phyloP scores from a whole-genome alignment of 2,888 invertebrate genomes.

The Brachyptera risi region DNA sequence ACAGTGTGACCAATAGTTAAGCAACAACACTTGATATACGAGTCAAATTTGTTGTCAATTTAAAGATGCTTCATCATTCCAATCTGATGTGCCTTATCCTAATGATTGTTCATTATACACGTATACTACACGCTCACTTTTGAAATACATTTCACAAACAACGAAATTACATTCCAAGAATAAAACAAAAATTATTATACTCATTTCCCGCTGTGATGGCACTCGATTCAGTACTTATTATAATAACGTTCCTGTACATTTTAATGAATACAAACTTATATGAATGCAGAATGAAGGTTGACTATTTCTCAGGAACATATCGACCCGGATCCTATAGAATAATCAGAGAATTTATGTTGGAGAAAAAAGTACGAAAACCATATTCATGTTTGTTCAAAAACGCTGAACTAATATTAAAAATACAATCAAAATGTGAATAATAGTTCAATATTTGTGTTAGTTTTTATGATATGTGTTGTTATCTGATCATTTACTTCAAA shows the following conservation, averaged over 20 bases:
- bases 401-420: too few relatives aligned
- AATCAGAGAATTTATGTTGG: too few relatives aligned
- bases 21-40: not conserved
- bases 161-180: not conserved
- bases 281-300: too few relatives aligned
- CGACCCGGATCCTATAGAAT: too few relatives aligned
- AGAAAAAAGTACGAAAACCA: too few relatives aligned
- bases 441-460: too few relatives aligned
- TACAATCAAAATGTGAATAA: too few relatives aligned
- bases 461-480: too few relatives aligned
- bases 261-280: too few relatives aligned
- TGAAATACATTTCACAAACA: not conserved
- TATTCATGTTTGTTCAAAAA: too few relatives aligned
- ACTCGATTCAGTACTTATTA: not conserved
- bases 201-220: not conserved
- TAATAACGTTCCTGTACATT: not conserved
- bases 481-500: too few relatives aligned
- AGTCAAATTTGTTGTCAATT: slow-evolving; percentile 9
- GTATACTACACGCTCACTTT: slow-evolving; percentile 1
- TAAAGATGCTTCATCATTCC: not conserved
- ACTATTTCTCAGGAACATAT: too few relatives aligned
- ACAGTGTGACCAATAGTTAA: not conserved
- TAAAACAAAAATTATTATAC: not conserved
- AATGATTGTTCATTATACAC: not conserved
- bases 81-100: not conserved